Conservation (phyloP, 92 coral and sea anemone species). For the Epizoanthus ramosus region DNA sequence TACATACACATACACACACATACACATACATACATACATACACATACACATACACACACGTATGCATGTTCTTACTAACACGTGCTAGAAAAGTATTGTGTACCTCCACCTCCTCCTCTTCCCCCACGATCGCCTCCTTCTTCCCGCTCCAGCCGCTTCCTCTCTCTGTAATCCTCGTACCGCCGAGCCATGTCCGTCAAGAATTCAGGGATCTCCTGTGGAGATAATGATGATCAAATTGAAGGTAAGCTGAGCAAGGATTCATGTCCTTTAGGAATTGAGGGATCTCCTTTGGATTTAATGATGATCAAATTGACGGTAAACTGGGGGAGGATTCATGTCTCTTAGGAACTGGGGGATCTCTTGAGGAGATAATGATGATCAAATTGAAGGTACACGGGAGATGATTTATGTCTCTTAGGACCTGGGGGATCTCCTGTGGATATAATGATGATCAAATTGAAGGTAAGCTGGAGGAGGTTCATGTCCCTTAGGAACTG, state of each 20-base stretch:
- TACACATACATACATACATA: background rate
- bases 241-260: too few relatives aligned
- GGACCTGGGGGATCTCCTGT: constrained; percentile 76
- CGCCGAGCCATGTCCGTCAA: constrained; percentile 84
- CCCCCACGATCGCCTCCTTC: constrained; percentile 72
- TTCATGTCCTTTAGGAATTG: constrained; percentile 54
- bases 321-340: too few relatives aligned
- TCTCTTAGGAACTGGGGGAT: constrained; percentile 75
- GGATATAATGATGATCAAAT: background rate
- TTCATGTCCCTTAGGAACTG: constrained; percentile 49
- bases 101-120: constrained; percentile 29
- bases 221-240: background rate
- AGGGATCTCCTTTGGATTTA: constrained; percentile 40
- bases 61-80: background rate
- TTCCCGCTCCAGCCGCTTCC: constrained; percentile 62
- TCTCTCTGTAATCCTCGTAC: constrained; percentile 80
- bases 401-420: constrained; percentile 18
- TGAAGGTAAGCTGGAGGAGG: too few relatives aligned
- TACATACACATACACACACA: too few relatives aligned
- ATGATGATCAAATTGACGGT: too few relatives aligned
- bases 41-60: too few relatives aligned
- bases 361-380: constrained; percentile 39
- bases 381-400: too few relatives aligned
- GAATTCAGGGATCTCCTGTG: constrained; percentile 78
- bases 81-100: background rate